Evolutionary conservation across 1,140 invertebrate species (phyloP).

Genomic region (Hylaeus anthracinus): DNA sequence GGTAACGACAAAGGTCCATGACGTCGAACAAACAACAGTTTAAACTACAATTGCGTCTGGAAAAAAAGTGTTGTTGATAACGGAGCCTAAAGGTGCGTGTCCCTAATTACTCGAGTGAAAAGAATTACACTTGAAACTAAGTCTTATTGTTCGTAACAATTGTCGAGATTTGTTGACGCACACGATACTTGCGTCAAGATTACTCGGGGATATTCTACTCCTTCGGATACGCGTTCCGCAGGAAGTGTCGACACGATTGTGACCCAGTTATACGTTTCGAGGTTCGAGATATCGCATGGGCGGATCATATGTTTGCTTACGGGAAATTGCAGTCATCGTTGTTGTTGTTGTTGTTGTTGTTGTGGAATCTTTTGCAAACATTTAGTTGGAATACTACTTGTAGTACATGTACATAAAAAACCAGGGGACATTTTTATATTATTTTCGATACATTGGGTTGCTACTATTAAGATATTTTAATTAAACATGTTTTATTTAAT

Average conservation of each 20-base stretch:
- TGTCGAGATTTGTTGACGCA: slow-evolving; percentile 26
- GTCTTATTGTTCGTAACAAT: slow-evolving; percentile 26
- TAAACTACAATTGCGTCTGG: neutral
- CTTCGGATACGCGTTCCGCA: slow-evolving; percentile 35
- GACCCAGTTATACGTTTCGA: slow-evolving; percentile 34
- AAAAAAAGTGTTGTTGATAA: slow-evolving; percentile 11
- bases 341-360: slow-evolving; percentile 9
- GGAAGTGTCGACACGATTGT: slow-evolving; percentile 47
- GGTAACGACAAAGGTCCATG: neutral
- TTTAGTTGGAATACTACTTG: neutral
- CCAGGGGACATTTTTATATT: no score
- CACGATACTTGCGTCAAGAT: slow-evolving; percentile 40
- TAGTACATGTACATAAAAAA: no score
- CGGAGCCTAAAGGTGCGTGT: neutral
- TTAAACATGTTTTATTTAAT: no score
- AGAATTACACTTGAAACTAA: slow-evolving; percentile 37
- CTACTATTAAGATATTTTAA: no score
- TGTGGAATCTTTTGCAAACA: slow-evolving; percentile 3
- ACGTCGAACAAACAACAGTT: neutral
- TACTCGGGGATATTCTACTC: slow-evolving; percentile 8
- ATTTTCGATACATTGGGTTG: no score
- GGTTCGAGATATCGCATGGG: slow-evolving; percentile 29
- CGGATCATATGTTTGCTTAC: slow-evolving; percentile 33
- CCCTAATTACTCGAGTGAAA: slow-evolving; percentile 30
- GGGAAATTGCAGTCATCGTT: slow-evolving; percentile 44